These are phyloP conservation scores for Rhagonycha fulva DNA, from an alignment of 2,888 invertebrate genomes.

Conservation along the genomic window DNA sequence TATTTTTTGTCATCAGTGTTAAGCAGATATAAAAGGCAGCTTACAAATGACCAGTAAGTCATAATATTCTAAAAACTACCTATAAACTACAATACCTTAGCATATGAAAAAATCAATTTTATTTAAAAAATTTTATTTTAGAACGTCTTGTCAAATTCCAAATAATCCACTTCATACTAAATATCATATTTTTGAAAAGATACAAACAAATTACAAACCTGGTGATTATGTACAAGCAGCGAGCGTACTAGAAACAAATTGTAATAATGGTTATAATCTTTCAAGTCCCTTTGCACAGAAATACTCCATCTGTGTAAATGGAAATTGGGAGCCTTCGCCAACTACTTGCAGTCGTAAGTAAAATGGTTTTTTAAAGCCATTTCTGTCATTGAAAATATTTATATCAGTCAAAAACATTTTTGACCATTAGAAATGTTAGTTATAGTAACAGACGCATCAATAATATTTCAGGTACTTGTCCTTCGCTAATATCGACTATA, in stretches of 20 bases:
- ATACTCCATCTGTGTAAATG: slow-evolving; percentile 7
- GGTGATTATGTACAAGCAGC: slow-evolving; percentile 28
- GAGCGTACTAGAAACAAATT: slow-evolving; percentile 34
- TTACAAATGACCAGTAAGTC: no score
- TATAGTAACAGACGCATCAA: not conserved
- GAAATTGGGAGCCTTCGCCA: not conserved
- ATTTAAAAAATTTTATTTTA: not conserved
- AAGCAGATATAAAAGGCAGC: no score
- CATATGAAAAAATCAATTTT: no score
- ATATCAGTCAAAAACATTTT: no score
- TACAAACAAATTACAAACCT: slow-evolving; percentile 7
- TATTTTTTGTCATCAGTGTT: no score
- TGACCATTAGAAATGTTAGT: not conserved
- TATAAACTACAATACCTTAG: no score
- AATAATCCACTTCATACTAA: not conserved
- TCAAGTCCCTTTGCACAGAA: not conserved
- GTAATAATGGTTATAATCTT: slow-evolving; percentile 14
- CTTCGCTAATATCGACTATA: not conserved
- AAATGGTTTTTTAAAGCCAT: not conserved
- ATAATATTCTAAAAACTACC: not conserved
- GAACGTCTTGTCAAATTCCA: not conserved
- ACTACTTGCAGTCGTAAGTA: slow-evolving; percentile 7
- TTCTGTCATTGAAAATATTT: no score
- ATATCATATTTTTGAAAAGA: not conserved
- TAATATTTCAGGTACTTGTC: not conserved